A percentile compares a stretch with the other conserved stretches of the same genome.
Evolutionary conservation across 2,113 vertebrate species (phyloP).

Genomic region (Phainopepla nitens): DNA sequence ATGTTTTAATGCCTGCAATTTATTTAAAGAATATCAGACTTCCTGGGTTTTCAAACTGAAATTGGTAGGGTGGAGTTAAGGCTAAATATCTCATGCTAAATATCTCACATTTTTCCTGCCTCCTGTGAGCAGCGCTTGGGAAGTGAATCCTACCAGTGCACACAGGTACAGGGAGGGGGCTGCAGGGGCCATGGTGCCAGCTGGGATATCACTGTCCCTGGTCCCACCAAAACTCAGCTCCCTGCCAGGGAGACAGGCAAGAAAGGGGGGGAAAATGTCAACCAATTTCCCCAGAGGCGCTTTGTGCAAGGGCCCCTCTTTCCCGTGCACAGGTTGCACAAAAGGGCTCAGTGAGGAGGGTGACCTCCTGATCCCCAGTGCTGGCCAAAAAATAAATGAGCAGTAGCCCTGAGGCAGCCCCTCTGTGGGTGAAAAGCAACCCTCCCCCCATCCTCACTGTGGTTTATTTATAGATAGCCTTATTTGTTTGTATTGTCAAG

Average conservation of each 20-base stretch:
- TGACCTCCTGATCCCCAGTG: not conserved
- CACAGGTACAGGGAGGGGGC: rapidly evolving
- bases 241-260: not conserved
- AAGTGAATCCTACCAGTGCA: not conserved
- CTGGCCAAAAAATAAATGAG: not conserved
- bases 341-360: not conserved
- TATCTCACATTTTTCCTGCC: not conserved
- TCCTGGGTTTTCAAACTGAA: not conserved
- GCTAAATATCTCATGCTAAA: not conserved
- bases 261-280: rapidly evolving
- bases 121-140: rapidly evolving
- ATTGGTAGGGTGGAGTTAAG: not conserved
- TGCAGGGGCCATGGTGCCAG: rapidly evolving
- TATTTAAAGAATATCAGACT: not conserved
- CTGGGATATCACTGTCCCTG: not conserved
- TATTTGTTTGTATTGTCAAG: constrained; percentile 53
- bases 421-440: not conserved
- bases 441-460: not conserved
- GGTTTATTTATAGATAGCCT: constrained; percentile 57
- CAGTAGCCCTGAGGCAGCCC: not conserved
- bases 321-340: rapidly evolving
- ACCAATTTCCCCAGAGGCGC: not conserved
- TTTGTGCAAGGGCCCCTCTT: not conserved
- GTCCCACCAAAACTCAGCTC: not conserved
- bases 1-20: not conserved